Base-by-base conservation (phyloP, 92 coral and sea anemone genomes). In the Desmophyllum pertusum region DNA sequence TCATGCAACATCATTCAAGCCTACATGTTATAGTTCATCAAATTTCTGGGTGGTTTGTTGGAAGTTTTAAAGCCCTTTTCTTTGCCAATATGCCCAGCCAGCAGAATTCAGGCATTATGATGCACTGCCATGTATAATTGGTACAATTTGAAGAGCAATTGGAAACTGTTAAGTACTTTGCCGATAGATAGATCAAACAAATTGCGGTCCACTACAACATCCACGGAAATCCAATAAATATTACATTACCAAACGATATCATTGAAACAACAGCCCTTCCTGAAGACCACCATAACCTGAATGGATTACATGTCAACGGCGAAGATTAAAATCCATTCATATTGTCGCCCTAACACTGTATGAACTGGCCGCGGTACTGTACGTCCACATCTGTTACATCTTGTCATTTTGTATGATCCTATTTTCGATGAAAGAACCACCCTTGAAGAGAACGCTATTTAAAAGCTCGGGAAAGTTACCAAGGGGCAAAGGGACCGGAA, bases 281-380 rank as follows among this genome's bases (percentile, higher is more conserved):
- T 53, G 30, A 50, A 55, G 36, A 10, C 10, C 31, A 40, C 76
- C 23, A 3, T 9, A 17, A 6, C 51, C 14, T 68, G 76, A 80
- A 67, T 68, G 23, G 51, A 50, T 10, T 23, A 67, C 27, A 46
- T 68, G 84, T 80, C 76, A 80, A 66, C 84, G n/a, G n/a, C n/a
- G 19, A 7, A n/a, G 75, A 79, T 79, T 42, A 79, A 27, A 4
- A 19, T 48, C 39, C 41, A 61, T 27, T 15, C 38, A 61, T n/a
- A 77, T 19, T 25, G 38, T 45, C 31, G 23, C 43, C 83, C 73
- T 19, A 78, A 42, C 72, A 18, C 73, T 42, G 72, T 43, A 33
- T 78, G 69, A 63, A 61, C 45, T 62, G 61, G 63, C 29, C 41
- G 64, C 75, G 74, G 0, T 30, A 45, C 11, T 29, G 29, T 45